phyloP scores from a whole-genome alignment of 2,113 vertebrate genomes.

The Riparia riparia region DNA sequence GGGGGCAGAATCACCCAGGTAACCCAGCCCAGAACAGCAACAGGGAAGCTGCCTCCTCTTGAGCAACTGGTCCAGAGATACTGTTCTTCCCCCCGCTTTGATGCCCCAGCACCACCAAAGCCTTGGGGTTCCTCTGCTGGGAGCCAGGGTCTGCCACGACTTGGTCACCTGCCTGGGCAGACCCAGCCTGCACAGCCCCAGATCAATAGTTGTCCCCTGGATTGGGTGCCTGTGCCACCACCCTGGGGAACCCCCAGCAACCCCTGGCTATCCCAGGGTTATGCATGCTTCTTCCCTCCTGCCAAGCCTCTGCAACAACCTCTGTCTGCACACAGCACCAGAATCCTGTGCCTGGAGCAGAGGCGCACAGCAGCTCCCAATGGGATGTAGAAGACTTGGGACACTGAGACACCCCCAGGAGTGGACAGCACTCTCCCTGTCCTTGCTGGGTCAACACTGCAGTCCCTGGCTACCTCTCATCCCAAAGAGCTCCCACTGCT shows the following conservation, averaged over 20 bases:
- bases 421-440: not conserved
- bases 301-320: not conserved
- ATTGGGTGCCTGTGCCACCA: not conserved
- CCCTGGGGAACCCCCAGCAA: not conserved
- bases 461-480: not conserved
- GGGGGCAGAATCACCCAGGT: not conserved
- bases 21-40: not conserved
- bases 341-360: not conserved
- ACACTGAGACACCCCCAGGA: not conserved
- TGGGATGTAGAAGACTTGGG: not conserved
- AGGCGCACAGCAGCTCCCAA: not conserved
- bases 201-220: not conserved
- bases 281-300: not conserved
- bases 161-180: fast-evolving
- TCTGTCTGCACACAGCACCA: not conserved
- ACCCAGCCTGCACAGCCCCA: not conserved
- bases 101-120: not conserved
- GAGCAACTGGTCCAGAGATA: not conserved
- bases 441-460: not conserved
- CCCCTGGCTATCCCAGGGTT: not conserved
- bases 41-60: not conserved
- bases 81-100: not conserved
- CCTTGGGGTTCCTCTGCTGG: not conserved
- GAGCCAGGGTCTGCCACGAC: not conserved
- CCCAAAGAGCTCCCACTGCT: not conserved